A percentile compares a stretch with the other conserved stretches of the same genome.
These are phyloP conservation scores for Lordiphosa fenestrarum DNA, from an alignment of 2,888 invertebrate genomes.

Conservation along the genomic window DNA sequence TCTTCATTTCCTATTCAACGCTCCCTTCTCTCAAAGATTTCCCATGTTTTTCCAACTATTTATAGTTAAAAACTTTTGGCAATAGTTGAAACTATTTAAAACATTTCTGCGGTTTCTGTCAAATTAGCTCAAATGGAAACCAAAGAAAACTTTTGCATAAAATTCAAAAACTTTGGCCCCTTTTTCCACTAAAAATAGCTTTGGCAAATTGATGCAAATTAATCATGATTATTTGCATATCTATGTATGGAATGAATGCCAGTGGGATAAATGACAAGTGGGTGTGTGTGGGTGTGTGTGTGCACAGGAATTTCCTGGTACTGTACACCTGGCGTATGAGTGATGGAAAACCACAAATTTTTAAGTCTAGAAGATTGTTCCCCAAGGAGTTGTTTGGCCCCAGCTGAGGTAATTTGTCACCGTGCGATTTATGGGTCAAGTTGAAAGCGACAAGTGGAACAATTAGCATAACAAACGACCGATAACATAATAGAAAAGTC, in stretches of 20 bases:
- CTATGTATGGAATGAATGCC: constrained; percentile 26
- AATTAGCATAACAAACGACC: constrained; percentile 51
- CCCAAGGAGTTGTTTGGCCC: constrained; percentile 28
- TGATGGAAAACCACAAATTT: constrained; percentile 24
- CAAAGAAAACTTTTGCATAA: no score
- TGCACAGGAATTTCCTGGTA: constrained; percentile 5
- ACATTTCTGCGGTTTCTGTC: no score
- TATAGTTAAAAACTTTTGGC: no score
- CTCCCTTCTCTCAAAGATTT: no score
- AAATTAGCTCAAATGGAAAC: no score
- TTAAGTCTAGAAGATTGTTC: constrained; percentile 10
- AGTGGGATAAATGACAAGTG: constrained; percentile 12
- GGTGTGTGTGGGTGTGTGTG: constrained; percentile 14
- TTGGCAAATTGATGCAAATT: constrained; percentile 66
- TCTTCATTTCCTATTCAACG: no score
- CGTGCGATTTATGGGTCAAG: constrained; percentile 56
- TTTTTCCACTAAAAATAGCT: constrained; percentile 50
- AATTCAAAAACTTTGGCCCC: constrained; percentile 5
- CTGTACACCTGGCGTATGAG: constrained; percentile 48
- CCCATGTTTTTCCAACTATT: no score
- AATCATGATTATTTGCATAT: constrained; percentile 61
- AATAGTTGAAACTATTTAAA: no score
- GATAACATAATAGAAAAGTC: constrained; percentile 38
- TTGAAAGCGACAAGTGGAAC: constrained; percentile 40
- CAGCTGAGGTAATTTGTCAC: constrained; percentile 49